Evolutionary conservation across 2,113 vertebrate species (phyloP).

Genomic region (Tragelaphus buxtoni): DNA sequence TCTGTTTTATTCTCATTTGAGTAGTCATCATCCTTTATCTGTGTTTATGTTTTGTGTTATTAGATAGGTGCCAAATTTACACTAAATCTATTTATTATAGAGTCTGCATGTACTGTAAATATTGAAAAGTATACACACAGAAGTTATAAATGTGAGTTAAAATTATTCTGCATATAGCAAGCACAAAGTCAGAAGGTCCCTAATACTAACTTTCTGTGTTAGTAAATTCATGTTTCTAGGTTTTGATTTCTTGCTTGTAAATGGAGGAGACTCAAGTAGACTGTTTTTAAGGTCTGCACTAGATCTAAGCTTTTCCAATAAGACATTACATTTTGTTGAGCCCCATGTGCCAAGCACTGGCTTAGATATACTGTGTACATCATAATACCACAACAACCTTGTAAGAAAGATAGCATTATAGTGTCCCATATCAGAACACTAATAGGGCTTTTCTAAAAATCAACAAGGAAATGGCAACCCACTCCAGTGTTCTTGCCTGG

Average conservation of each 20-base stretch:
- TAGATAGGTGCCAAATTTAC: not conserved
- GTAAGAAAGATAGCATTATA: not conserved
- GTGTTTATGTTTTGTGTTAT: not conserved
- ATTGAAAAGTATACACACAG: not conserved
- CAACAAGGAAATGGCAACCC: not conserved
- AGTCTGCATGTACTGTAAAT: not conserved
- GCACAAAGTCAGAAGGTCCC: not conserved
- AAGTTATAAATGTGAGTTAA: not conserved
- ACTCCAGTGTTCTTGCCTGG: too few species aligned
- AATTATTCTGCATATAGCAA: not conserved
- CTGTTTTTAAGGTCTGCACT: not conserved
- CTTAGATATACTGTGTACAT: not conserved
- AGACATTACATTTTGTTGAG: not conserved
- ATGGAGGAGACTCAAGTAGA: not conserved
- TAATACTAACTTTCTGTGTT: not conserved
- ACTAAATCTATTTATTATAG: not conserved
- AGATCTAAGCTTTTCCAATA: not conserved
- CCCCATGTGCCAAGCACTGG: not conserved
- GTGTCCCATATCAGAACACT: not conserved
- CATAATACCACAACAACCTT: not conserved
- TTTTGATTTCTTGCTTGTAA: constrained; percentile 8
- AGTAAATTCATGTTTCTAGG: not conserved
- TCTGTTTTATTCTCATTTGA: constrained; percentile 12
- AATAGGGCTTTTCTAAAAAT: not conserved
- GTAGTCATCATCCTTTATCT: not conserved